Conservation (phyloP, 2,113 vertebrate species). For the Litocranius walleri region DNA sequence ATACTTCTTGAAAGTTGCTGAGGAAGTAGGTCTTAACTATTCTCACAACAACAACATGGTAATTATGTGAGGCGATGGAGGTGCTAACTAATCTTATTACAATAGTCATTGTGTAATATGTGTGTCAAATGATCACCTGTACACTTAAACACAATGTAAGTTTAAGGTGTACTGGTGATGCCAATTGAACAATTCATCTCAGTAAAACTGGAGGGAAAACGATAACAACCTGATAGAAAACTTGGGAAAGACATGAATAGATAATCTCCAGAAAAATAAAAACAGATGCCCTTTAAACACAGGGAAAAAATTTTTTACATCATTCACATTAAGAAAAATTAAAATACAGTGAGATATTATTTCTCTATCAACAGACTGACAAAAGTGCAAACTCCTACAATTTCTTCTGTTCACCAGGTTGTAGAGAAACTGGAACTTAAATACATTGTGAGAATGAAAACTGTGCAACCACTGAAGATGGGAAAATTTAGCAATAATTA, state of each 20-base stretch:
- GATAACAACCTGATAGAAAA: neutral
- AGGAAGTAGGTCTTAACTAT: neutral
- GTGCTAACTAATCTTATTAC: neutral
- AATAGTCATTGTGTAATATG: neutral
- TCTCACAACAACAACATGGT: neutral
- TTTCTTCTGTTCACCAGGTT: neutral
- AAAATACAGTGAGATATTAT: neutral
- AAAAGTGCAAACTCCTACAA: neutral
- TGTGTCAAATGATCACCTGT: neutral
- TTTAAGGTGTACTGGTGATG: neutral
- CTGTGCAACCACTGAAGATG: neutral
- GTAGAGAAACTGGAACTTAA: neutral
- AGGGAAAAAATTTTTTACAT: neutral
- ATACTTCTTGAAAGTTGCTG: neutral
- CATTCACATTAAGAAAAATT: neutral
- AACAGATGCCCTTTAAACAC: neutral
- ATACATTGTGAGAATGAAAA: neutral
- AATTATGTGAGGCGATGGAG: neutral
- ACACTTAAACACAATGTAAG: neutral
- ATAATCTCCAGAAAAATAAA: neutral
- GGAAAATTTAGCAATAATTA: neutral
- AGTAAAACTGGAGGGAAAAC: neutral
- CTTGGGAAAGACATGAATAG: neutral
- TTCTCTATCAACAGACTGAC: neutral
- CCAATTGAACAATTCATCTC: neutral